Percentiles rank a stretch among this genome's conserved stretches.
Evolutionary conservation across 1,140 invertebrate genomes (phyloP).

Genomic region (Drosophila asahinai): DNA sequence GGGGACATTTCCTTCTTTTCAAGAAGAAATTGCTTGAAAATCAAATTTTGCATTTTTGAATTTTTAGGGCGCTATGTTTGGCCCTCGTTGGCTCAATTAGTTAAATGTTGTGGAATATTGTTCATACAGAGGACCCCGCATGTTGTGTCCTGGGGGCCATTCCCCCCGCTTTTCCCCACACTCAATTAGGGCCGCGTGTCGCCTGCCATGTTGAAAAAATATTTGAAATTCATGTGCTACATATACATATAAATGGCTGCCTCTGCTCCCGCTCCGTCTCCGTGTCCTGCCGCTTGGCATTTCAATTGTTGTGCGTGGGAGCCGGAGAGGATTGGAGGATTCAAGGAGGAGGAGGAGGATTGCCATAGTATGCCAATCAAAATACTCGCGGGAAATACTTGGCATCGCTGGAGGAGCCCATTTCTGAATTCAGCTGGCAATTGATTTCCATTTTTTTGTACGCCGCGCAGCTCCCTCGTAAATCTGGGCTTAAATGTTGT

Average conservation of each 20-base stretch:
- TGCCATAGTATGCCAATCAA: conserved; percentile 74
- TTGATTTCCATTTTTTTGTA: conserved; percentile 69
- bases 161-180: conserved; percentile 11
- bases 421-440: conserved; percentile 59
- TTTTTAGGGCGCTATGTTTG: conserved; percentile 29
- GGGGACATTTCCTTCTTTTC: conserved; percentile 38
- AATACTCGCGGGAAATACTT: conserved; percentile 78
- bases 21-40: conserved; percentile 45
- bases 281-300: conserved; percentile 57
- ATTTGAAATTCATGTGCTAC: conserved; percentile 79
- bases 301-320: conserved; percentile 68
- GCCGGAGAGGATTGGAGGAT: neutral
- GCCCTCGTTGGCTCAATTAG: conserved; percentile 63
- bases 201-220: conserved; percentile 70
- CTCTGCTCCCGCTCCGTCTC: conserved; percentile 6
- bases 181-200: conserved; percentile 76
- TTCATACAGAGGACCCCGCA: conserved; percentile 55
- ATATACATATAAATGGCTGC: conserved; percentile 40
- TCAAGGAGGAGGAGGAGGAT: neutral
- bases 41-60: conserved; percentile 67
- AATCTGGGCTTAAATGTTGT: conserved; percentile 46
- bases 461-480: conserved; percentile 24
- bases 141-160: conserved; percentile 11
- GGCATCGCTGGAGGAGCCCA: conserved; percentile 61
- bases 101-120: conserved; percentile 81